These are phyloP conservation scores for Oxycera nigricornis DNA, from an alignment of 2,888 invertebrate genomes.

Conservation along the genomic window DNA sequence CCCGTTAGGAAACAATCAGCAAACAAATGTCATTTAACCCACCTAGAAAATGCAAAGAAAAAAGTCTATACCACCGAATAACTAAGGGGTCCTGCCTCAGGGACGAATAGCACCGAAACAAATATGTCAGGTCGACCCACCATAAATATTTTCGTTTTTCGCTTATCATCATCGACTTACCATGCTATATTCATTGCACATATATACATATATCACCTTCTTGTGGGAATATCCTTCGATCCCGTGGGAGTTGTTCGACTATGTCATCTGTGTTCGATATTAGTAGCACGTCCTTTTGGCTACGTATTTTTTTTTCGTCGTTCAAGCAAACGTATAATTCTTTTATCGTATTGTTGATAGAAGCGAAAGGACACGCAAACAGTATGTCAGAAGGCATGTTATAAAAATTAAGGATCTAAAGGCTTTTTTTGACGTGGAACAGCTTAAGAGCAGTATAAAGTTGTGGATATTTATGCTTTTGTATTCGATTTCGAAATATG, in stretches of 20 bases:
- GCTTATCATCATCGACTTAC: slow-evolving; percentile 31
- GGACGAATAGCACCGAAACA: not conserved
- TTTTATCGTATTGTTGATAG: slow-evolving; percentile 30
- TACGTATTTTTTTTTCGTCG: not conserved
- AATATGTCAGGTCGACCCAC: not conserved
- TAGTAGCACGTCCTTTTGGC: not conserved
- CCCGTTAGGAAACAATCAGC: slow-evolving; percentile 37
- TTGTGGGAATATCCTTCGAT: slow-evolving; percentile 31
- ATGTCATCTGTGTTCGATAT: slow-evolving; percentile 38
- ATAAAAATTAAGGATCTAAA: not conserved
- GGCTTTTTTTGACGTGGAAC: not conserved
- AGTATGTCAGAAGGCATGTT: slow-evolving; percentile 29
- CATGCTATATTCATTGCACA: not conserved
- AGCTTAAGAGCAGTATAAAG: not conserved
- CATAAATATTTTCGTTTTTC: slow-evolving; percentile 3
- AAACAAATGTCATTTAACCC: slow-evolving; percentile 33
- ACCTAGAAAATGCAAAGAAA: slow-evolving; percentile 5
- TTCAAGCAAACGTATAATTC: slow-evolving; percentile 12
- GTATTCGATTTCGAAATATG: slow-evolving; percentile 2
- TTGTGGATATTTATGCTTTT: not conserved
- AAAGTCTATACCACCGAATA: not conserved
- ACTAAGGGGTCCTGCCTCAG: not conserved
- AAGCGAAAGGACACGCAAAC: slow-evolving; percentile 37
- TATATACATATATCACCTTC: not conserved
- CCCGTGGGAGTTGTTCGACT: slow-evolving; percentile 26